phyloP scores from a whole-genome alignment of 2,888 invertebrate genomes.

The Cerastoderma edule region DNA sequence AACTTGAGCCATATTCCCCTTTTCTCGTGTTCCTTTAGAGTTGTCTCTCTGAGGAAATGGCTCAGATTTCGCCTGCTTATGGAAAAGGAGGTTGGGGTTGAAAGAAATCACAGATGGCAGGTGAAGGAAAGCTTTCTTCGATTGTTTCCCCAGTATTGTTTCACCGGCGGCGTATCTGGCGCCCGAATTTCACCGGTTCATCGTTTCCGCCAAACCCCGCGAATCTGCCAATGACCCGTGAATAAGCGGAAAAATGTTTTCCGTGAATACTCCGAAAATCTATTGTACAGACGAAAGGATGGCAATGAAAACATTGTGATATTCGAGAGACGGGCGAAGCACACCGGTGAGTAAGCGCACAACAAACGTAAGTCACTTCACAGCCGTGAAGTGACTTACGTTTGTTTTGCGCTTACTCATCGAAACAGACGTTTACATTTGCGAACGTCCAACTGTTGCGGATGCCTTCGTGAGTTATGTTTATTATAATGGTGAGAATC shows the following conservation, averaged over 20 bases:
- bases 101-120: constrained; percentile 20
- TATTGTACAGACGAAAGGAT: constrained; percentile 40
- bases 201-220: constrained; percentile 51
- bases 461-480: no score
- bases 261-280: constrained; percentile 32
- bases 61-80: no score
- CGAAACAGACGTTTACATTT: no score
- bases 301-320: constrained; percentile 24
- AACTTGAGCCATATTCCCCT: no score
- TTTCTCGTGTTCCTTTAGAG: no score
- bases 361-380: no score
- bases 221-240: constrained; percentile 48
- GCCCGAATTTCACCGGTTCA: constrained; percentile 6
- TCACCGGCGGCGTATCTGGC: constrained; percentile 14
- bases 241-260: constrained; percentile 50
- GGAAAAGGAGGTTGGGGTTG: background rate
- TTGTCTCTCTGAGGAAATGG: no score
- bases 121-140: constrained; percentile 1
- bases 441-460: no score
- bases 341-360: no score
- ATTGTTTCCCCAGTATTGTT: constrained; percentile 26
- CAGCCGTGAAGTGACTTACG: no score
- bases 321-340: constrained; percentile 5
- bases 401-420: no score
- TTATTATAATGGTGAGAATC: no score